Conservation (phyloP, 2,888 invertebrate species). For the Empis stercorea region DNA sequence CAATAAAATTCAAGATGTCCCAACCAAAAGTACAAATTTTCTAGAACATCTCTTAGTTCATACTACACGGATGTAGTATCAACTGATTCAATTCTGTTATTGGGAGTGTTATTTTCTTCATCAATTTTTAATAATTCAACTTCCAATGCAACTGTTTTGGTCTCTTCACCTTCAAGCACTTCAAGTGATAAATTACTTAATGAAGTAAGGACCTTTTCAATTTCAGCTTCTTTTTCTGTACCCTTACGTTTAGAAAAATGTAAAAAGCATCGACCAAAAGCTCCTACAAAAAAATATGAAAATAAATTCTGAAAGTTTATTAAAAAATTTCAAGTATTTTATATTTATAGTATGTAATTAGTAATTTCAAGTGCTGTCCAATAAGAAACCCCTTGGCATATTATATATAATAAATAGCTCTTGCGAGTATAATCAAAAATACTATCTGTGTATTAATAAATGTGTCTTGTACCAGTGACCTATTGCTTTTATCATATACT, state of each 20-base stretch:
- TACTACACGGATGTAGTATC: conserved; percentile 37
- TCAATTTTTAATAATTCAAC: conserved; percentile 14
- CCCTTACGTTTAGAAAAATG: conserved; percentile 58
- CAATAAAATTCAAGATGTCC: conserved; percentile 22
- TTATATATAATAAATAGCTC: too few relatives aligned
- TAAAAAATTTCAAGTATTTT: neutral
- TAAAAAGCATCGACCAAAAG: conserved; percentile 56
- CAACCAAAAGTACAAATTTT: conserved; percentile 27
- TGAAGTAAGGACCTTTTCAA: conserved; percentile 30
- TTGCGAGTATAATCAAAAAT: too few relatives aligned
- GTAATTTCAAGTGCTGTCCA: too few relatives aligned
- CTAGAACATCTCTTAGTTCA: conserved; percentile 22
- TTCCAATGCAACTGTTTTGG: conserved; percentile 14
- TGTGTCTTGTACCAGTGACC: too few relatives aligned
- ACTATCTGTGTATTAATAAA: too few relatives aligned
- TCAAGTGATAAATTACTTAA: conserved; percentile 29
- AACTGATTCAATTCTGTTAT: conserved; percentile 29
- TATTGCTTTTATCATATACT: too few relatives aligned
- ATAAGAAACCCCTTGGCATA: too few relatives aligned
- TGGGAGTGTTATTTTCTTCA: conserved; percentile 7
- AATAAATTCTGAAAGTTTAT: neutral
- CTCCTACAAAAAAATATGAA: conserved; percentile 36
- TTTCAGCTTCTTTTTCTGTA: conserved; percentile 29
- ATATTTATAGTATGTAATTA: neutral
- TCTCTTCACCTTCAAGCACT: conserved; percentile 13